Percentiles rank a stretch among this genome's conserved stretches.
phyloP scores from a whole-genome alignment of 2,797 vertebrate genomes.

The Myotis daubentonii region DNA sequence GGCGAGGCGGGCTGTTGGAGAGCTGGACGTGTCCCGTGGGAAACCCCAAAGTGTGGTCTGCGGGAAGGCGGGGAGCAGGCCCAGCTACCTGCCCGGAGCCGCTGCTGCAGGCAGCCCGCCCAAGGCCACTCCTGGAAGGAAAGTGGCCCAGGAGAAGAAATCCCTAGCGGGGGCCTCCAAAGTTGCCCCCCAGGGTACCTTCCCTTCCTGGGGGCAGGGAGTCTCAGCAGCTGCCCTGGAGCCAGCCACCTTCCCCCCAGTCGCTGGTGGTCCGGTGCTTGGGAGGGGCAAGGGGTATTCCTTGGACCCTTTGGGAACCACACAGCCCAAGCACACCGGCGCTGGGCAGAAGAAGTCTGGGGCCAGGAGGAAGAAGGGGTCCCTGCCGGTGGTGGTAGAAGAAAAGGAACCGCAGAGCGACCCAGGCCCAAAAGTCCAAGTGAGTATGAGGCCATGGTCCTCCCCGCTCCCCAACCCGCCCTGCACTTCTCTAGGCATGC shows the following conservation, averaged over 20 bases:
- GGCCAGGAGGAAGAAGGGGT: background rate
- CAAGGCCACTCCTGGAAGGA: background rate
- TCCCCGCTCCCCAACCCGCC: fast-evolving
- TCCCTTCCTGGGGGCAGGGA: background rate
- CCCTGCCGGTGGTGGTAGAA: background rate
- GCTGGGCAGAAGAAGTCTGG: background rate
- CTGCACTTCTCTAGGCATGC: background rate
- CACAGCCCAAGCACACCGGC: background rate
- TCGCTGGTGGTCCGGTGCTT: background rate
- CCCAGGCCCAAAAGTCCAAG: background rate
- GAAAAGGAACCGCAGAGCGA: background rate
- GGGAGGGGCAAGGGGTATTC: background rate
- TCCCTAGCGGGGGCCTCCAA: fast-evolving
- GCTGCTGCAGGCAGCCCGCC: fast-evolving
- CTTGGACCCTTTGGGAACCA: background rate
- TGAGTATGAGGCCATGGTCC: background rate
- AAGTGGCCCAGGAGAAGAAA: background rate
- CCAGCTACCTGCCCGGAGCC: background rate
- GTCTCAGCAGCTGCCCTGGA: fast-evolving
- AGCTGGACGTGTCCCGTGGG: background rate
- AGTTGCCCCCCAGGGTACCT: background rate
- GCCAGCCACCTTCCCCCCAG: background rate
- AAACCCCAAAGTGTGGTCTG: background rate
- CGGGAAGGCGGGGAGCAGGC: background rate
- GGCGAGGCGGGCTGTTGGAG: background rate